Evolutionary conservation across 2,888 invertebrate genomes (phyloP).

Genomic region (Philonicus albiceps): DNA sequence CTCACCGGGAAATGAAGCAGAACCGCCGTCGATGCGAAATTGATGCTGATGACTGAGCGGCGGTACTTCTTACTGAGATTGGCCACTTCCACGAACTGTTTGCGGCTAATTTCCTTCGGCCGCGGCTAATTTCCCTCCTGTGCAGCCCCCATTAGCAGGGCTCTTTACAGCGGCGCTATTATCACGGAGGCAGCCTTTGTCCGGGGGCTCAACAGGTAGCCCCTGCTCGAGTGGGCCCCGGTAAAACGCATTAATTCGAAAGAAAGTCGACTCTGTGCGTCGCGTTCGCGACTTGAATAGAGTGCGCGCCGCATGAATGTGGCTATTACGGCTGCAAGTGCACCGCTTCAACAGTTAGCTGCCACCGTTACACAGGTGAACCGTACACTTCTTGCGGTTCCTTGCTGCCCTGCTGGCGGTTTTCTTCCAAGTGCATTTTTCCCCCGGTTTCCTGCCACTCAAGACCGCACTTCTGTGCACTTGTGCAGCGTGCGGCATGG

Average conservation of each 20-base stretch:
- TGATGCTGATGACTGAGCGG: neutral
- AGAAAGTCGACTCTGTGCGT: slow-evolving; percentile 15
- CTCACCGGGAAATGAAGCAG: neutral
- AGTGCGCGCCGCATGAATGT: neutral
- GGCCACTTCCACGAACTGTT: neutral
- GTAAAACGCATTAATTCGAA: slow-evolving; percentile 14
- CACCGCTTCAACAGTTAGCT: slow-evolving; percentile 34
- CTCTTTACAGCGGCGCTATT: neutral
- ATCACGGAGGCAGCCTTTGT: neutral
- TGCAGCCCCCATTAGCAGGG: neutral
- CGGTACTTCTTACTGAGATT: neutral
- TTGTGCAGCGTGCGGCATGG: neutral
- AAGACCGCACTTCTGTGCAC: slow-evolving; percentile 16
- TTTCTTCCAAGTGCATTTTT: slow-evolving; percentile 36
- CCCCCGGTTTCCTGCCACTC: slow-evolving; percentile 36
- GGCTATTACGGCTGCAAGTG: slow-evolving; percentile 35
- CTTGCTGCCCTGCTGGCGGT: slow-evolving; percentile 1
- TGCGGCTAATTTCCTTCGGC: neutral
- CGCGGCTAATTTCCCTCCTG: neutral
- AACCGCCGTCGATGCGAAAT: neutral
- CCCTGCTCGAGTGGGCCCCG: neutral
- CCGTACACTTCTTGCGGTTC: slow-evolving; percentile 6
- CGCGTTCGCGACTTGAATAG: neutral
- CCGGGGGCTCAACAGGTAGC: slow-evolving; percentile 27
- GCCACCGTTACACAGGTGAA: slow-evolving; percentile 12